Percentiles rank a stretch among this genome's conserved stretches.
Conservation (phyloP, 2,113 vertebrate genomes). For the Lanius ludovicianus region DNA sequence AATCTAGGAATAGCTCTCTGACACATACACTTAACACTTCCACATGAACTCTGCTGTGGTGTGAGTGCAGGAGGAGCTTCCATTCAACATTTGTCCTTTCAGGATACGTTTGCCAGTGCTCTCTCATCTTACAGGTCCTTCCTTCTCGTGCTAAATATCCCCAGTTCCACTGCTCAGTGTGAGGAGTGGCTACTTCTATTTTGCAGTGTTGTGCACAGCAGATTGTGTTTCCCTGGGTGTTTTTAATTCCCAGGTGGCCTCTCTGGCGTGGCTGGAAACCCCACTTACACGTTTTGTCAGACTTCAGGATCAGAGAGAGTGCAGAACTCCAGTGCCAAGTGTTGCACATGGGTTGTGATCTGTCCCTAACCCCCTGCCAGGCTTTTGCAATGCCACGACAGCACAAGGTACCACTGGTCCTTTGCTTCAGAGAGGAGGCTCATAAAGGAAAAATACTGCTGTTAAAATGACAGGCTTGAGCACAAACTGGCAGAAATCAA, state of each 20-base stretch:
- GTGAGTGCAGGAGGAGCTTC: background rate
- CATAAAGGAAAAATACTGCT: background rate
- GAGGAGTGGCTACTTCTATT: background rate
- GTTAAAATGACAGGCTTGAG: background rate
- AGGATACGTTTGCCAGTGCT: background rate
- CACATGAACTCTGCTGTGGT: background rate
- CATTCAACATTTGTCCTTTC: background rate
- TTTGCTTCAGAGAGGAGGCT: background rate
- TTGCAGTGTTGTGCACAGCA: background rate
- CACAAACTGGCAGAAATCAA: background rate
- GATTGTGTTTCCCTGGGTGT: background rate
- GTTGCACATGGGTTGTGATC: background rate
- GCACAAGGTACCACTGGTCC: background rate
- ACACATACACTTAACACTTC: background rate
- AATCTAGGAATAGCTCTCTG: background rate
- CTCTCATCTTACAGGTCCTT: background rate
- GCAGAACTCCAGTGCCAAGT: background rate
- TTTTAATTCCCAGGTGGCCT: background rate
- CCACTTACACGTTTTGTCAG: accelerated
- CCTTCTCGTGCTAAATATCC: background rate
- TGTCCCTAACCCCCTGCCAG: background rate
- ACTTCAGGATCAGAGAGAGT: background rate
- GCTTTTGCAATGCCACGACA: background rate
- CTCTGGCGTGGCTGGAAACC: background rate
- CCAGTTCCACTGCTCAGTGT: background rate